Conservation (phyloP, 2,113 vertebrate species). For the Laterallus jamaicensis region DNA sequence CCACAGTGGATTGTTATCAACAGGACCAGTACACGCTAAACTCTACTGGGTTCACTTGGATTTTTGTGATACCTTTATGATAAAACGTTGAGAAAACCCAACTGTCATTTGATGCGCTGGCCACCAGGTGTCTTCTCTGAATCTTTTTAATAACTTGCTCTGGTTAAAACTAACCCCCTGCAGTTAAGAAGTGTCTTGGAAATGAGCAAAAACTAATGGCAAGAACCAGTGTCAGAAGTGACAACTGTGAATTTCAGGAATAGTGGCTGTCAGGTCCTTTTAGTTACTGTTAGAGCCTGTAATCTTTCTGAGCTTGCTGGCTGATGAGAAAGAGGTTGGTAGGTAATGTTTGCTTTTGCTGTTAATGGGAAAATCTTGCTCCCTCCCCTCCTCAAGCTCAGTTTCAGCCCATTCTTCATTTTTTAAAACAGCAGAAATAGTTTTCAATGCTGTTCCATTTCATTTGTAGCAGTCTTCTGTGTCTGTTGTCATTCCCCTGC, state of each 20-base stretch:
- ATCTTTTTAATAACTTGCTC: background rate
- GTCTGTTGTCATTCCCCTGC: background rate
- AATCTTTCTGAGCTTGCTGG: background rate
- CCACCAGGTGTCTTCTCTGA: slow-evolving; percentile 52
- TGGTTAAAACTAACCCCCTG: background rate
- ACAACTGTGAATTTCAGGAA: background rate
- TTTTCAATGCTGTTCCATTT: background rate
- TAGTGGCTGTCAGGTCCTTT: background rate
- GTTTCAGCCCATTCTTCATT: background rate
- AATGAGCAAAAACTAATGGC: background rate
- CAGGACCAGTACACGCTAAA: background rate
- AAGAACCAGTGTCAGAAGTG: background rate
- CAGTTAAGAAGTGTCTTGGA: background rate
- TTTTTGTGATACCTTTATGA: background rate
- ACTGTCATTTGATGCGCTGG: background rate
- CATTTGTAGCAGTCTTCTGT: background rate
- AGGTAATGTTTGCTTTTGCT: slow-evolving; percentile 19
- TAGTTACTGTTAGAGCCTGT: background rate
- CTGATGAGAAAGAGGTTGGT: background rate
- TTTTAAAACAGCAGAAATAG: background rate
- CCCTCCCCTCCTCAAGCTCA: background rate
- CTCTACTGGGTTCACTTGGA: background rate
- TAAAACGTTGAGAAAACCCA: background rate
- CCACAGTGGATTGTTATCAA: background rate
- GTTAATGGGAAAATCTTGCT: slow-evolving; percentile 1